These are phyloP conservation scores for Euspilapteryx auroguttella DNA, from an alignment of 2,888 invertebrate genomes.

Conservation along the genomic window DNA sequence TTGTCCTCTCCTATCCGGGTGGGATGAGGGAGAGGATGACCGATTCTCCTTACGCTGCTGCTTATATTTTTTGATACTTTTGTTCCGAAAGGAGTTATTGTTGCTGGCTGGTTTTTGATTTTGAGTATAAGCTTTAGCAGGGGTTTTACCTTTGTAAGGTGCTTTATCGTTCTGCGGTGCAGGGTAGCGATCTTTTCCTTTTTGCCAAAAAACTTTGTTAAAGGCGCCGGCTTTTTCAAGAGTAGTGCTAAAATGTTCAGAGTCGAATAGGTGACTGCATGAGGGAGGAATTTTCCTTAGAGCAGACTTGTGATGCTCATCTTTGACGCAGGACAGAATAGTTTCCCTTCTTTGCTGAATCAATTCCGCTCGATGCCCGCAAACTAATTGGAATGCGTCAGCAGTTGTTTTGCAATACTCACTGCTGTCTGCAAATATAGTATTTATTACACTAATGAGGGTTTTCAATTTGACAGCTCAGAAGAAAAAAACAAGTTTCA, in stretches of 20 bases:
- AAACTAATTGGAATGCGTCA: conserved; percentile 7
- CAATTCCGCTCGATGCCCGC: conserved; percentile 8
- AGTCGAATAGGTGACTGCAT: conserved; percentile 1
- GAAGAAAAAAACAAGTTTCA: too few relatives aligned
- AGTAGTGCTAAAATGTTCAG: conserved; percentile 2
- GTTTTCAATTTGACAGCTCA: too few relatives aligned
- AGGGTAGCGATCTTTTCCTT: conserved; percentile 1
- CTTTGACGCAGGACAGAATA: neutral
- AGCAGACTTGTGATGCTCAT: conserved; percentile 1
- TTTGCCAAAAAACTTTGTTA: conserved; percentile 1
- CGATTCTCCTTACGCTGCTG: neutral
- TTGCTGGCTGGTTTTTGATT: neutral
- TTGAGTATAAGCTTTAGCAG: neutral
- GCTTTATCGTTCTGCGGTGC: conserved; percentile 1
- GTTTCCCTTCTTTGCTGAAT: conserved; percentile 5
- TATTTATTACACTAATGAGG: too few relatives aligned
- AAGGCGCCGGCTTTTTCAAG: conserved; percentile 5
- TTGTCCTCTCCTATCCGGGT: conserved; percentile 5
- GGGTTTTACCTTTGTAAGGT: neutral
- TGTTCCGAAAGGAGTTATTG: conserved; percentile 1
- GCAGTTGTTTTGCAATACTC: neutral
- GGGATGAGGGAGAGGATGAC: conserved; percentile 4
- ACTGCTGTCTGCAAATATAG: too few relatives aligned
- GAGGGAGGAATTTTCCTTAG: conserved; percentile 4
- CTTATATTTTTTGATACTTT: neutral